Evolutionary conservation across 2,888 invertebrate species (phyloP), one percentile per base, ranked within the genome.

Genomic region (Synanthedon andrenaeformis): DNA sequence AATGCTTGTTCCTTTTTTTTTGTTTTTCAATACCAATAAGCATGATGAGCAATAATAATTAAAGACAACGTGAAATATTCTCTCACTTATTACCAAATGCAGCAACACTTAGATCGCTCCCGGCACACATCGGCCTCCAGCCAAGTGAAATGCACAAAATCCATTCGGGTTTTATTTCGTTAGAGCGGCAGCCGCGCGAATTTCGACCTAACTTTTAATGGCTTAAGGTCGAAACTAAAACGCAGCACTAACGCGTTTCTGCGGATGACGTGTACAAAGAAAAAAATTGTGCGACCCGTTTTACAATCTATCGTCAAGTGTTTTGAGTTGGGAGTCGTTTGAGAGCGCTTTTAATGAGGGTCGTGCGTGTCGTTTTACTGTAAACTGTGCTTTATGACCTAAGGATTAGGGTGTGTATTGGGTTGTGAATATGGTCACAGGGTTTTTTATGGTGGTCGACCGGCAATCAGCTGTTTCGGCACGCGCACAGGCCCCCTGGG

Each of bases 381-480:
- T 48, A 60, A 57, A 58, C 55, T 63, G 28, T 41, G 49, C 55
- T 54, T 57, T 64, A 62, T 52, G 3, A 2, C 3, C 5, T 13
- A 14, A 11, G 41, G 1, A 0, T 49, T 65, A 64, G 53, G 58
- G 66, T 64, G 14, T 54, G 45, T 58, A 59, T 66, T 73, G 3
- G 60, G 12, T 42, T 62, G 65, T 51, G 35, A 48, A 45, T 54
- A 42, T 54, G 59, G 67, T 70, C 70, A 68, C 73, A 70, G 66
- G 63, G 66, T 77, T 82, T 84, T 83, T 86, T 85, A 83, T 81
- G 79, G 77, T 76, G 77, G 78, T 74, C 74, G 75, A 69, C 65
- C 70, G 75, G 80, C 79, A 84, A 85, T 86, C 86, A 86, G 86
- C 86, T 86, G 86, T 84, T 83, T 75, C 71, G 82, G 83, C 83